A percentile compares a stretch with the other conserved stretches of the same genome.
Evolutionary conservation across 2,113 vertebrate genomes (phyloP).

Genomic region (Austrofundulus limnaeus): DNA sequence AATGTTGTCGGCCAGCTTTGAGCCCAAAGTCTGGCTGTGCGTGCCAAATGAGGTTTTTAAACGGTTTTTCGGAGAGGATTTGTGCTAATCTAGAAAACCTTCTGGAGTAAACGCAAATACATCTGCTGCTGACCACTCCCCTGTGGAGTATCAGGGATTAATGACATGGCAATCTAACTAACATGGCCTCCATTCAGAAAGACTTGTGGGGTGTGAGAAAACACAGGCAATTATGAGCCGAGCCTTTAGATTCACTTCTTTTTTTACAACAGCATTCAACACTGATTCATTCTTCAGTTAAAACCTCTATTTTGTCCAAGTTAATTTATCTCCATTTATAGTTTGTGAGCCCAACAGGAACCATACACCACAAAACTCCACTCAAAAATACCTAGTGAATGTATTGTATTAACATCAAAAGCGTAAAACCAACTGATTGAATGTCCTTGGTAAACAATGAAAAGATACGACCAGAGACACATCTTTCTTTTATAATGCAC

Average conservation of each 20-base stretch:
- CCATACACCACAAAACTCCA: conserved; percentile 11
- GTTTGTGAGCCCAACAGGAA: conserved; percentile 33
- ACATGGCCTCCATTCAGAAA: conserved; percentile 59
- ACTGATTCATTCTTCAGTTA: conserved; percentile 11
- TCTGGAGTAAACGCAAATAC: conserved; percentile 77
- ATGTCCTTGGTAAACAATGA: conserved; percentile 61
- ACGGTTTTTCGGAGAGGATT: conserved; percentile 69
- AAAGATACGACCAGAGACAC: conserved; percentile 23
- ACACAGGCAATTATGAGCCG: conserved; percentile 50
- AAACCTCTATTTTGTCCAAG: conserved; percentile 18
- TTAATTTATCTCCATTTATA: conserved; percentile 24
- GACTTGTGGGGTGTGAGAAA: conserved; percentile 50
- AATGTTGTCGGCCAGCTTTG: conserved; percentile 60
- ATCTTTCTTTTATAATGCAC: conserved; percentile 26
- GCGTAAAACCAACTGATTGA: conserved; percentile 43
- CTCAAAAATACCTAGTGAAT: conserved; percentile 31
- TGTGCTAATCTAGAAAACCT: conserved; percentile 78
- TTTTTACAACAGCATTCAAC: conserved; percentile 14
- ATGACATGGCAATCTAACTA: conserved; percentile 67
- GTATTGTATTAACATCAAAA: conserved; percentile 56
- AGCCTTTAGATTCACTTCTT: conserved; percentile 35
- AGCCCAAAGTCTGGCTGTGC: conserved; percentile 61
- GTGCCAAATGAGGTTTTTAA: conserved; percentile 76
- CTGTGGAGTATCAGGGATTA: conserved; percentile 71
- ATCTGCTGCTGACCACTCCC: conserved; percentile 73